Conservation (phyloP, 2,888 invertebrate genomes). For the Coenonympha glycerion region DNA sequence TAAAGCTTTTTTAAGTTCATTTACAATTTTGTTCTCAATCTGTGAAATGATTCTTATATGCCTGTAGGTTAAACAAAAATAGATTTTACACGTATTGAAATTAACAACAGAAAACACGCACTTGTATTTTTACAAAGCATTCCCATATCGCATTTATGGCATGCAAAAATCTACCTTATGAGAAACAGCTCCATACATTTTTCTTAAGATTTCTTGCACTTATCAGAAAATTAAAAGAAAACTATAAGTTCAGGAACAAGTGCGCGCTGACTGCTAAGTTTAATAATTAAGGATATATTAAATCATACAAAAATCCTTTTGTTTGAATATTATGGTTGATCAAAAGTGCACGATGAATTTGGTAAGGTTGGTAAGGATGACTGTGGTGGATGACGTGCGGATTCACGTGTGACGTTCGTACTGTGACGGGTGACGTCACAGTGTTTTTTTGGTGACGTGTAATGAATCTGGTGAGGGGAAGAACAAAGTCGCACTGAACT, state of each 20-base stretch:
- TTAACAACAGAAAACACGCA: neutral
- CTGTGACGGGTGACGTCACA: conserved; percentile 64
- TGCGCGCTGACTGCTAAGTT: conserved; percentile 10
- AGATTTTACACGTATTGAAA: neutral
- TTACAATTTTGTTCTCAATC: neutral
- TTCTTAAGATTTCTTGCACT: neutral
- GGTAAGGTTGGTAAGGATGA: conserved; percentile 42
- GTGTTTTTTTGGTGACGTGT: conserved; percentile 49
- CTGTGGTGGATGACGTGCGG: conserved; percentile 65
- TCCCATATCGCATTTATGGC: conserved; percentile 7
- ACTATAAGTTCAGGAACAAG: conserved; percentile 9
- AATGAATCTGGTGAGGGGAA: conserved; percentile 37
- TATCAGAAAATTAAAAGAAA: conserved; percentile 17
- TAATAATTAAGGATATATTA: neutral
- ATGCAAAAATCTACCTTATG: conserved; percentile 18
- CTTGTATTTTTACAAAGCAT: conserved; percentile 12
- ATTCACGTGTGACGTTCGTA: conserved; percentile 64
- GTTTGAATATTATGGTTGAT: conserved; percentile 9
- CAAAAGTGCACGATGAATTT: conserved; percentile 16
- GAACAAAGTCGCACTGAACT: conserved; percentile 19
- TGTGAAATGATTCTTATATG: neutral
- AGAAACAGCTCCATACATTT: conserved; percentile 8
- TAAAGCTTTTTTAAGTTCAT: neutral
- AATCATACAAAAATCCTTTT: conserved; percentile 31
- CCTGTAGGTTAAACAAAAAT: neutral